Percentiles rank a stretch among this genome's conserved stretches.
Evolutionary conservation across 64 coral and sea anemone species (phyloP).

Genomic region (Montipora sp.): DNA sequence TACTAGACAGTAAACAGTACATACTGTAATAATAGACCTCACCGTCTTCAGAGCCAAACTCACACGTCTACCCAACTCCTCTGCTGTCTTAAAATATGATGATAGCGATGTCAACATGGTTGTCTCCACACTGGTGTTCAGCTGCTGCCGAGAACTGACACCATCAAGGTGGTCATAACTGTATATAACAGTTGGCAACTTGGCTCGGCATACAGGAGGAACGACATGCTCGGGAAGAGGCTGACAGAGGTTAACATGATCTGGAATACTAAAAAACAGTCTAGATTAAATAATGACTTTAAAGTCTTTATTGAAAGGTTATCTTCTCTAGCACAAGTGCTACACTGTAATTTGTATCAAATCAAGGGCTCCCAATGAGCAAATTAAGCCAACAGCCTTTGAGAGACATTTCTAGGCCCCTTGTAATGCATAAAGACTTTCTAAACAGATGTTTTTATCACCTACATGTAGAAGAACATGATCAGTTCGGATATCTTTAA

Average conservation of each 20-base stretch:
- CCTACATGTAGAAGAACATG: too few species aligned
- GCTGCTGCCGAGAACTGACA: conserved; percentile 36
- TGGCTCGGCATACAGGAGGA: conserved; percentile 46
- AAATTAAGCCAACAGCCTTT: too few species aligned
- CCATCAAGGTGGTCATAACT: conserved; percentile 89
- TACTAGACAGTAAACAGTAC: too few species aligned
- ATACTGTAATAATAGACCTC: neutral
- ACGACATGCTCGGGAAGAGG: conserved; percentile 14
- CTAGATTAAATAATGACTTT: too few species aligned
- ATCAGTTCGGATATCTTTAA: too few species aligned
- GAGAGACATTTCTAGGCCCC: too few species aligned
- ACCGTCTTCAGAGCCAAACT: conserved; percentile 73
- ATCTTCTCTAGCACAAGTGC: too few species aligned
- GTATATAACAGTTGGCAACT: conserved; percentile 60
- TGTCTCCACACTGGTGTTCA: conserved; percentile 61
- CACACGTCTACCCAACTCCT: conserved; percentile 75
- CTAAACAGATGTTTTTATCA: too few species aligned
- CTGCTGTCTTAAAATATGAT: conserved; percentile 63
- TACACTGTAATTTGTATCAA: too few species aligned
- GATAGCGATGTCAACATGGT: conserved; percentile 44
- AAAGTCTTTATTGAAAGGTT: too few species aligned
- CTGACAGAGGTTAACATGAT: conserved; percentile 67
- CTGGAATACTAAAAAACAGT: conserved; percentile 50
- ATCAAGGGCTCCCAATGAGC: too few species aligned
- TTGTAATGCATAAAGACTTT: too few species aligned